phyloP scores from a whole-genome alignment of 2,888 invertebrate species.

The Salticus scenicus region DNA sequence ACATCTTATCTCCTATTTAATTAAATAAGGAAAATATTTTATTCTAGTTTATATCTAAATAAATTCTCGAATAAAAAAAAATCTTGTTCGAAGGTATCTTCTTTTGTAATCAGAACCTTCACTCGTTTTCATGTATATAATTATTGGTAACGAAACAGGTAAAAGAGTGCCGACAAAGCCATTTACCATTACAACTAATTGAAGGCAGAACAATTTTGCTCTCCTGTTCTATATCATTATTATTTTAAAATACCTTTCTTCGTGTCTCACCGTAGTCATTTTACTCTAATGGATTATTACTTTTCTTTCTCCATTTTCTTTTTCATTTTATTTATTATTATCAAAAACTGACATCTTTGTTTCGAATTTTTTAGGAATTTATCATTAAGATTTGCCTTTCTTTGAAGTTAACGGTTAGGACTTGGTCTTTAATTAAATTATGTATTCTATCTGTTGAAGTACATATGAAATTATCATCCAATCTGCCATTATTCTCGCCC shows the following conservation, averaged over 20 bases:
- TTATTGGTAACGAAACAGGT: not conserved
- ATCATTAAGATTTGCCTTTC: constrained; percentile 27
- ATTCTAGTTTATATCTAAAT: too few relatives aligned
- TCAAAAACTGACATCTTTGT: constrained; percentile 24
- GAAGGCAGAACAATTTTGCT: too few relatives aligned
- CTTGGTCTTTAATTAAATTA: constrained; percentile 42
- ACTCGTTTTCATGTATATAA: constrained; percentile 15
- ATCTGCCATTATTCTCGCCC: too few relatives aligned
- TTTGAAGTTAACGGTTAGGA: constrained; percentile 24
- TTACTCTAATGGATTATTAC: constrained; percentile 20
- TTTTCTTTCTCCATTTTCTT: constrained; percentile 40
- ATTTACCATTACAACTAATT: too few relatives aligned
- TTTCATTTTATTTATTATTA: not conserved
- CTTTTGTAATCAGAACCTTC: constrained; percentile 49
- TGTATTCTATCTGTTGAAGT: too few relatives aligned
- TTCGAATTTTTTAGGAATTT: constrained; percentile 30
- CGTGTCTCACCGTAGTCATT: constrained; percentile 44
- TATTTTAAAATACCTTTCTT: constrained; percentile 48
- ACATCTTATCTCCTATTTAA: too few relatives aligned
- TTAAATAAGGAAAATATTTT: too few relatives aligned
- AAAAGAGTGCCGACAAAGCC: constrained; percentile 59
- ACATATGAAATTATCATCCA: too few relatives aligned
- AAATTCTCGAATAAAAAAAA: too few relatives aligned
- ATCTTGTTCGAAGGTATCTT: too few relatives aligned
- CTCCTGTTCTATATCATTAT: constrained; percentile 45